These are phyloP conservation scores for Silurus asotus DNA, from an alignment of 2,113 vertebrate species.

Conservation along the genomic window DNA sequence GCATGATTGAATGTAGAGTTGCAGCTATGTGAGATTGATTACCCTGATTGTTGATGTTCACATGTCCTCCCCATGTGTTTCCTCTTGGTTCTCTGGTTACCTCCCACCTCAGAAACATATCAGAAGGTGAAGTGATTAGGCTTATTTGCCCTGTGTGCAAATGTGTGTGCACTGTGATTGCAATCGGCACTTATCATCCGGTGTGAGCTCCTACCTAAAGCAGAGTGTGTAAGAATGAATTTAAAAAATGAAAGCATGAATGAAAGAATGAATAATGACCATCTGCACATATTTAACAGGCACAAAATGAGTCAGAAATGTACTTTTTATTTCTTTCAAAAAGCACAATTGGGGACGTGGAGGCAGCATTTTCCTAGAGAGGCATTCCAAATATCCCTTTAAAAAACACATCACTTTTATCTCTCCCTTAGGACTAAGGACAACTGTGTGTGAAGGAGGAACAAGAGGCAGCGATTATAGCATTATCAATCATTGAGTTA, in stretches of 20 bases:
- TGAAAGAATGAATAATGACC: not conserved
- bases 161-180: not conserved
- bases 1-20: not conserved
- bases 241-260: not conserved
- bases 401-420: not conserved
- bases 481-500: slow-evolving; percentile 1
- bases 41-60: not conserved
- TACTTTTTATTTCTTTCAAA: not conserved
- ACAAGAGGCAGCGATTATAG: not conserved
- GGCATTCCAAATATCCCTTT: not conserved
- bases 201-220: not conserved
- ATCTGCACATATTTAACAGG: not conserved
- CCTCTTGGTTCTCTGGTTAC: not conserved
- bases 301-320: not conserved
- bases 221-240: not conserved
- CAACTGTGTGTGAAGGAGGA: not conserved
- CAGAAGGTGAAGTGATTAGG: not conserved
- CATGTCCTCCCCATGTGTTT: not conserved
- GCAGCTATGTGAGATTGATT: not conserved
- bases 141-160: not conserved
- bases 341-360: not conserved
- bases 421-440: not conserved
- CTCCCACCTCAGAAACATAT: not conserved
- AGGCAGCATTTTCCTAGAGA: not conserved
- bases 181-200: not conserved